Conservation (phyloP, 2,888 invertebrate genomes). For the Panorpa germanica region DNA sequence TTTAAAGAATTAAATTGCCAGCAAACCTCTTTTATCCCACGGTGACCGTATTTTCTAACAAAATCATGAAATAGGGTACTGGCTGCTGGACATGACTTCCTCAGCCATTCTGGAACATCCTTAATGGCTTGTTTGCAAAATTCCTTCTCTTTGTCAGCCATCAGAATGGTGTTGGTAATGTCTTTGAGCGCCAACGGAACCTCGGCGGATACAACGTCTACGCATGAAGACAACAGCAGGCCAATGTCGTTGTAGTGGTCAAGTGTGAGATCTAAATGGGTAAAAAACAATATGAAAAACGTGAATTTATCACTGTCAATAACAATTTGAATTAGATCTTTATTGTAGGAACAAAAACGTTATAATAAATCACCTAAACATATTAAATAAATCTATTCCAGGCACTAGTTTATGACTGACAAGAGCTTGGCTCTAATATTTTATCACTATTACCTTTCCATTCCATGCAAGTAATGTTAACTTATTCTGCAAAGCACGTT, state of each 20-base stretch:
- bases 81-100: slow-evolving; percentile 27
- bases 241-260: slow-evolving; percentile 53
- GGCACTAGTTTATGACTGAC: no score
- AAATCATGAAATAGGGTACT: slow-evolving; percentile 33
- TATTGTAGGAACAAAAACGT: no score
- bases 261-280: slow-evolving; percentile 32
- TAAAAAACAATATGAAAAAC: slow-evolving; percentile 9
- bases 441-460: no score
- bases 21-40: slow-evolving; percentile 40
- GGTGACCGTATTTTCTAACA: slow-evolving; percentile 48
- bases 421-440: no score
- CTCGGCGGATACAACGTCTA: slow-evolving; percentile 54
- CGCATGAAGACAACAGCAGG: slow-evolving; percentile 42
- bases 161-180: slow-evolving; percentile 25
- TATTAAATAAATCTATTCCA: no score
- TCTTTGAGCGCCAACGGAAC: slow-evolving; percentile 35
- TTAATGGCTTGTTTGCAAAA: slow-evolving; percentile 29
- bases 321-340: no score
- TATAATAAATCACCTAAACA: no score
- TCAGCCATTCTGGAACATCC: slow-evolving; percentile 36
- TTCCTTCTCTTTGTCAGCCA: slow-evolving; percentile 25
- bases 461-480: no score
- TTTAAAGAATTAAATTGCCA: no score
- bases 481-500: no score
- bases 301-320: no score